Evolutionary conservation across 2,888 invertebrate genomes (phyloP), one percentile per base, ranked within the genome.

Genomic region (Drosophila kambysellisi): DNA sequence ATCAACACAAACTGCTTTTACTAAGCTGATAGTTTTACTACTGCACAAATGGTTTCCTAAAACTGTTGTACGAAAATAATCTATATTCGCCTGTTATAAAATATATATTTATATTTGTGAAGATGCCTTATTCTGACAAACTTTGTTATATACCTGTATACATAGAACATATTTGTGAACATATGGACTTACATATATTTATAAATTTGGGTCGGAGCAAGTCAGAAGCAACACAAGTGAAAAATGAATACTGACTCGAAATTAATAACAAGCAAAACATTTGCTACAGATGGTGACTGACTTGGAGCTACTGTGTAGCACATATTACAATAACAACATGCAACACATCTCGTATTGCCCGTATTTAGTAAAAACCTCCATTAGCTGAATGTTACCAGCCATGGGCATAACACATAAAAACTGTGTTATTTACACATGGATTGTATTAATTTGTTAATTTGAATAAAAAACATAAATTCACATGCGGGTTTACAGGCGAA

Each of bases 201-300:
- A 64, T 50, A 39, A 60, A 60, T 39, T 64, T 15, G 12, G 33
- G 50, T 39, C 64, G 51, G 3, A 58, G 30, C 33, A 15, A 51
- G n/a, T 6, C 17, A 25, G 5, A 29, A 39, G n/a, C 59, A 46
- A 25, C 8, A 25, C 15, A 48, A 50, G 33, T 50, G 8, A 46
- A 63, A 57, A 61, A 51, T 25, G 17, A 25, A 30, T 61, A 61
- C 39, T 15, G 39, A 51, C 7, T 37, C 15, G 32, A 50, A 59
- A 50, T 25, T 11, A 33, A 25, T 4, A 25, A 25, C 29, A 15
- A 30, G n/a, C 7, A 29, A 29, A 20, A 37, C 37, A 20, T 17
- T 12, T 46, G 20, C 46, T 7, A 20, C 4, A 2, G 20, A 20
- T 20, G 2, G 12, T 20, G 12, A 15, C 12, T 4, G 20, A 20